Base-by-base conservation (phyloP, 2,113 vertebrate species). In the Oreocharis arfaki region DNA sequence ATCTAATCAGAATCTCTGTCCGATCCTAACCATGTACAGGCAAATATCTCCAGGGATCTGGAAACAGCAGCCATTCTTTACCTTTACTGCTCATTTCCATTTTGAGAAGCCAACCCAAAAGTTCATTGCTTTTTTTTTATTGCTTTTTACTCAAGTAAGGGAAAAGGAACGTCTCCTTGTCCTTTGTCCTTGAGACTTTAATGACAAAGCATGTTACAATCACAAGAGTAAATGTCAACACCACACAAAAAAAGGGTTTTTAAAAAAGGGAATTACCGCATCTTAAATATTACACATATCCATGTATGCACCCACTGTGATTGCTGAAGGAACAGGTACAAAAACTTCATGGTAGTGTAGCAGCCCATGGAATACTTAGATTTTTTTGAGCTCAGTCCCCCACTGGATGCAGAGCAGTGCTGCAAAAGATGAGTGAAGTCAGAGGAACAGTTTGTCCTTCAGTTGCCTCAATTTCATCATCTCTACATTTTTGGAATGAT, bases 261-360 rank as follows among this genome's bases (percentile, higher is more conserved):
- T 35, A 21, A 64, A 16, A 64, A 49, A 27, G 23, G 10, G 64
- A 33, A 37, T 27, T 3, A 3, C 32, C 42, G 10, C 18, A 24
- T 16, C 3, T 1, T 44, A 30, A 52, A 28, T 44, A 24, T 20
- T 56, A 6, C 24, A 13, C 11, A 4, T 23, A 5, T 42, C 13
- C 24, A 5, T n/a, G 7, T 20, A 50, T 47, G 13, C 1, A 6
- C 19, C 16, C 1, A 1, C 4, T 52, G 10, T 42, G 9, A 67
- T 32, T 81, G 30, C 19, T 67, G 37, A 67, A 56, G n/a, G 22
- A 86, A 23, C 12, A 44, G 8, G 9, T 32, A 33, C 17, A 57
- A 63, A 93, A 64, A 1, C 14, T 55, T 83, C 23, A 64, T 30
- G 8, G 8, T 8, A 57, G 19, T 63, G 16, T 26, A 35, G 39